Percentiles rank a stretch among this genome's conserved stretches.
Evolutionary conservation across 2,888 invertebrate species (phyloP).

Genomic region (Xylota sylvarum): DNA sequence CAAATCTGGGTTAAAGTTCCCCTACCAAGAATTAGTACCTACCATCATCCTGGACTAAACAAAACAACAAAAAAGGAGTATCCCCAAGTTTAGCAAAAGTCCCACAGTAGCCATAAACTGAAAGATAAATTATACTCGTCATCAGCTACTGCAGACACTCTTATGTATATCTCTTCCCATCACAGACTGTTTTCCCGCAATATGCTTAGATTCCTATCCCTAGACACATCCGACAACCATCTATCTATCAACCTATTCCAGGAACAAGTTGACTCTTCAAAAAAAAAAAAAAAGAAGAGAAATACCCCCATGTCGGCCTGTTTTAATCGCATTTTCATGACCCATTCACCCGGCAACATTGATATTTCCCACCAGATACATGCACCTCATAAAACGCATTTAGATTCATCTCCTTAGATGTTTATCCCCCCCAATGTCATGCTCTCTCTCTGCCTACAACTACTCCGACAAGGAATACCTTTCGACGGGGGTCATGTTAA

Average conservation of each 20-base stretch:
- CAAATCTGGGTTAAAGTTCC: too few relatives aligned
- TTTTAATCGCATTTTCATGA: conserved; percentile 69
- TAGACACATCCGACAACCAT: conserved; percentile 26
- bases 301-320: not conserved
- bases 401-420: conserved; percentile 64
- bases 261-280: conserved; percentile 18
- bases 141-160: conserved; percentile 11
- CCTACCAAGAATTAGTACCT: too few relatives aligned
- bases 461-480: not conserved
- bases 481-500: conserved; percentile 61
- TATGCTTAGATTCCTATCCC: conserved; percentile 23
- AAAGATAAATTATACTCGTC: not conserved
- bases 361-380: conserved; percentile 58
- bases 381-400: conserved; percentile 72
- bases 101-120: conserved; percentile 4
- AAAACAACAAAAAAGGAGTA: not conserved
- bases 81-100: not conserved
- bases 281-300: not conserved
- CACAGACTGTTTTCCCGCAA: not conserved
- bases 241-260: conserved; percentile 40
- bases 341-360: conserved; percentile 61
- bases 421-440: conserved; percentile 53
- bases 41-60: too few relatives aligned
- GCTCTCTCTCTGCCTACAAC: not conserved
- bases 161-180: not conserved